These are phyloP conservation scores for Anagrus nilaparvatae DNA, from an alignment of 1,140 invertebrate species.

Conservation along the genomic window DNA sequence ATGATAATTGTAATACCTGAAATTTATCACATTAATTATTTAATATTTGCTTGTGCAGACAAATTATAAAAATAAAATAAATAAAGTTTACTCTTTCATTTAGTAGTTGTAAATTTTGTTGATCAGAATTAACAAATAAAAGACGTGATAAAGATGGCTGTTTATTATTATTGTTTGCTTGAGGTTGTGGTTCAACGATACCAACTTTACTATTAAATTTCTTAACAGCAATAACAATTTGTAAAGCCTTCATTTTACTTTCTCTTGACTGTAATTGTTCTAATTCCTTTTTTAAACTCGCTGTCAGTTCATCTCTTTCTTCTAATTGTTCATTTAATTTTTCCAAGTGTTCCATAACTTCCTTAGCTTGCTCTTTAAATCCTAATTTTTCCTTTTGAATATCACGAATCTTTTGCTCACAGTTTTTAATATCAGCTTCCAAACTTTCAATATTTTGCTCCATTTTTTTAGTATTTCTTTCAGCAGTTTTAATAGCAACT, in stretches of 20 bases:
- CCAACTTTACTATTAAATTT: slow-evolving; percentile 22
- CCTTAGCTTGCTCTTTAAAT: slow-evolving; percentile 46
- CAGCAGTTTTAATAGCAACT: slow-evolving; percentile 74
- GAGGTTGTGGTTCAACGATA: slow-evolving; percentile 14
- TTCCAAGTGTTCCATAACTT: slow-evolving; percentile 45
- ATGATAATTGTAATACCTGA: too few relatives aligned
- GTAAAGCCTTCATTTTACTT: slow-evolving; percentile 55
- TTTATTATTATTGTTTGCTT: too few relatives aligned
- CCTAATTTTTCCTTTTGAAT: slow-evolving; percentile 49
- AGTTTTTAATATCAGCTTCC: slow-evolving; percentile 56
- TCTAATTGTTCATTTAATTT: slow-evolving; percentile 34
- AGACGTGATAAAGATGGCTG: too few relatives aligned
- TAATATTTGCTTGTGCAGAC: too few relatives aligned
- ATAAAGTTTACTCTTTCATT: too few relatives aligned
- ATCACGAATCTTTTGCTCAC: slow-evolving; percentile 49
- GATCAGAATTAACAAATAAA: too few relatives aligned
- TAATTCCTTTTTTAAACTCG: slow-evolving; percentile 52
- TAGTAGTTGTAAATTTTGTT: too few relatives aligned
- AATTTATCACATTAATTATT: too few relatives aligned
- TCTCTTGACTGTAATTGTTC: slow-evolving; percentile 50
- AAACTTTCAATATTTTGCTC: slow-evolving; percentile 60
- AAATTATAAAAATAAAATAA: too few relatives aligned
- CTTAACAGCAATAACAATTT: slow-evolving; percentile 54
- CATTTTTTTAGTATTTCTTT: slow-evolving; percentile 66
- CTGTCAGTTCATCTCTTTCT: slow-evolving; percentile 45